Evolutionary conservation across 2,888 invertebrate species (phyloP).

Genomic region (Latrodectus elegans): DNA sequence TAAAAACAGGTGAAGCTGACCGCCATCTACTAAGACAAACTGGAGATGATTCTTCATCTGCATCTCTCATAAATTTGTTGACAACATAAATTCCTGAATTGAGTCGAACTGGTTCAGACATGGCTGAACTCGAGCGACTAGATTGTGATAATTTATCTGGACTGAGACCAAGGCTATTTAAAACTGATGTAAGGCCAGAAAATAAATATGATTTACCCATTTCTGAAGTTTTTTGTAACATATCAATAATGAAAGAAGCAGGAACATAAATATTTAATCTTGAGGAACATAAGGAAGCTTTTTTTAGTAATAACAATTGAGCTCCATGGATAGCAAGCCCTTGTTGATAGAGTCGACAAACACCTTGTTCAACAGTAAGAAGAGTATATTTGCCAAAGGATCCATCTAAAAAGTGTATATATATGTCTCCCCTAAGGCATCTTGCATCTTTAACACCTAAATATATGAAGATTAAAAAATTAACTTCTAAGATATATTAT

Average conservation of each 20-base stretch:
- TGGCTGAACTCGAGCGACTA: constrained; percentile 68
- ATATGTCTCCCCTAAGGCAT: constrained; percentile 62
- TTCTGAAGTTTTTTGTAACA: constrained; percentile 65
- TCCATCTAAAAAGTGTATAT: constrained; percentile 55
- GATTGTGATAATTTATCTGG: constrained; percentile 66
- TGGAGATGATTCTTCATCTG: constrained; percentile 52
- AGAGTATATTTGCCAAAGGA: constrained; percentile 63
- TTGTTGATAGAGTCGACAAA: constrained; percentile 64
- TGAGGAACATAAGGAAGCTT: constrained; percentile 56
- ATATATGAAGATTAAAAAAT: constrained; percentile 3
- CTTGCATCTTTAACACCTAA: constrained; percentile 59
- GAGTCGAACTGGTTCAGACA: constrained; percentile 68
- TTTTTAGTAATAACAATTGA: constrained; percentile 60
- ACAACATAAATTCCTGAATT: constrained; percentile 67
- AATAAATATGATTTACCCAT: constrained; percentile 63
- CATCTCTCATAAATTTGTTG: constrained; percentile 55
- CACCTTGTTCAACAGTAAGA: constrained; percentile 62
- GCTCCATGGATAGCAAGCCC: constrained; percentile 64
- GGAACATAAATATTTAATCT: constrained; percentile 61
- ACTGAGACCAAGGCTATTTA: constrained; percentile 56
- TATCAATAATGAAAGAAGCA: constrained; percentile 60
- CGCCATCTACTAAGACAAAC: constrained; percentile 65
- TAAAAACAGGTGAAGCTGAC: constrained; percentile 67
- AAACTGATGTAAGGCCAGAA: constrained; percentile 60
- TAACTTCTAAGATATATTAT: background rate